Conservation (phyloP, 2,888 invertebrate genomes). For the Drosophila kuntzei region DNA sequence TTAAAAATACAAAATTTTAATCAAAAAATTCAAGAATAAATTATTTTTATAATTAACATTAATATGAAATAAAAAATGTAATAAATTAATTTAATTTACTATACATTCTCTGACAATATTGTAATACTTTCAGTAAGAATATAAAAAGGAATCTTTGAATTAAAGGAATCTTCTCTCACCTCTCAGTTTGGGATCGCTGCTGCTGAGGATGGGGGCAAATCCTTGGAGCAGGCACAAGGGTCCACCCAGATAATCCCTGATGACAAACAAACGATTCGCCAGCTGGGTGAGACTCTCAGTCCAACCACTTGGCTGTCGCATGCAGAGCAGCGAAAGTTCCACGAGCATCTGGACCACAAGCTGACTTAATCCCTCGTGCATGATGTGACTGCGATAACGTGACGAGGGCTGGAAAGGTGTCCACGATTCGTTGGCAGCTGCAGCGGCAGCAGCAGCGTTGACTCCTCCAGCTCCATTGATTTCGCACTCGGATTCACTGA, state of each 20-base stretch:
- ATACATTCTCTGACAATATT: too few species aligned
- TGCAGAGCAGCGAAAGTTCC: slow-evolving; percentile 82
- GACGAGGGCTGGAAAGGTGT: slow-evolving; percentile 82
- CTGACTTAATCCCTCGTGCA: slow-evolving; percentile 84
- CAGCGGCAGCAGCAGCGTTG: slow-evolving; percentile 19
- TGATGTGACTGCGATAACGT: slow-evolving; percentile 83
- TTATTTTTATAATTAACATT: too few species aligned
- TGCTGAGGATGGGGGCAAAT: slow-evolving; percentile 82
- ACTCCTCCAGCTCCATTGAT: slow-evolving; percentile 49
- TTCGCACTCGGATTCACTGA: slow-evolving; percentile 81
- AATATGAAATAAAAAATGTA: too few species aligned
- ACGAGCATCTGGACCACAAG: slow-evolving; percentile 84
- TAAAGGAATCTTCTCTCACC: slow-evolving; percentile 56
- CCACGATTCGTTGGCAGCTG: slow-evolving; percentile 70
- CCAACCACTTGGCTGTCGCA: slow-evolving; percentile 82
- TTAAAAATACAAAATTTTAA: too few species aligned
- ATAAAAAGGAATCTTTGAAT: too few species aligned
- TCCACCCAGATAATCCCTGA: slow-evolving; percentile 85
- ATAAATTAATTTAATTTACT: too few species aligned
- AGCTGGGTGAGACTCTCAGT: slow-evolving; percentile 82
- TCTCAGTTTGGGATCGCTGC: slow-evolving; percentile 77
- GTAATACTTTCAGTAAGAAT: too few species aligned
- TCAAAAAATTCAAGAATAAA: too few species aligned
- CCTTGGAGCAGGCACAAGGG: slow-evolving; percentile 83
- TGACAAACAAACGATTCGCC: slow-evolving; percentile 83